A percentile compares a stretch with the other conserved stretches of the same genome.
Evolutionary conservation across 2,888 invertebrate genomes (phyloP).

Genomic region (Campoplex capitator): DNA sequence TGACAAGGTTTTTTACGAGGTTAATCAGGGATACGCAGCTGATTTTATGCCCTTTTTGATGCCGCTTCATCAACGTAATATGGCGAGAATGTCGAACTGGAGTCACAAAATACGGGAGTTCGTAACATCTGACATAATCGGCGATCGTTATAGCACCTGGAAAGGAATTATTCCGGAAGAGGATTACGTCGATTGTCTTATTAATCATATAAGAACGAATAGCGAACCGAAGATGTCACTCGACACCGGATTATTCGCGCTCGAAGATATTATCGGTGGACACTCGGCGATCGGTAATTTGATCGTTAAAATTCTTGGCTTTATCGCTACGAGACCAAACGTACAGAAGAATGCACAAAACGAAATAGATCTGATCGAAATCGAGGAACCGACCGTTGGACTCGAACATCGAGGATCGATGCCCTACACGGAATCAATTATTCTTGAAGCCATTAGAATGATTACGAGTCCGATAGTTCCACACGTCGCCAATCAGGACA

Average conservation of each 20-base stretch:
- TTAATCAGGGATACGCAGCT: slow-evolving; percentile 89
- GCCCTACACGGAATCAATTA: slow-evolving; percentile 88
- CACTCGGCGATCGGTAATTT: slow-evolving; percentile 89
- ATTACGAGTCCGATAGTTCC: slow-evolving; percentile 90
- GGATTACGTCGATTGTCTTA: slow-evolving; percentile 87
- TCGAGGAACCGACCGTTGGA: slow-evolving; percentile 75
- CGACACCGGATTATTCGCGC: slow-evolving; percentile 86
- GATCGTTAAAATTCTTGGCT: slow-evolving; percentile 87
- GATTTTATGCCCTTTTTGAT: slow-evolving; percentile 88
- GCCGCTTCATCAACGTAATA: slow-evolving; percentile 86
- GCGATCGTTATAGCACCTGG: slow-evolving; percentile 84
- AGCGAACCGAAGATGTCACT: slow-evolving; percentile 85
- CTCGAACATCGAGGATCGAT: slow-evolving; percentile 85
- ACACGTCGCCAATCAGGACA: slow-evolving; percentile 88
- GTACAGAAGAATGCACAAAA: slow-evolving; percentile 86
- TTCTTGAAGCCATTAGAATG: slow-evolving; percentile 88
- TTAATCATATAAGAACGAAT: slow-evolving; percentile 85
- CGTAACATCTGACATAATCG: slow-evolving; percentile 85
- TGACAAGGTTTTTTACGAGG: slow-evolving; percentile 89
- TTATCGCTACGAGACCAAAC: slow-evolving; percentile 85
- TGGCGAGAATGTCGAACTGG: slow-evolving; percentile 85
- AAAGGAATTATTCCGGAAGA: slow-evolving; percentile 79
- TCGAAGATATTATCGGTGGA: slow-evolving; percentile 87
- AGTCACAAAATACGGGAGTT: slow-evolving; percentile 86
- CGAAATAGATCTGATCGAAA: slow-evolving; percentile 85